phyloP scores from a whole-genome alignment of 2,113 vertebrate genomes.

The Myxocyprinus asiaticus region DNA sequence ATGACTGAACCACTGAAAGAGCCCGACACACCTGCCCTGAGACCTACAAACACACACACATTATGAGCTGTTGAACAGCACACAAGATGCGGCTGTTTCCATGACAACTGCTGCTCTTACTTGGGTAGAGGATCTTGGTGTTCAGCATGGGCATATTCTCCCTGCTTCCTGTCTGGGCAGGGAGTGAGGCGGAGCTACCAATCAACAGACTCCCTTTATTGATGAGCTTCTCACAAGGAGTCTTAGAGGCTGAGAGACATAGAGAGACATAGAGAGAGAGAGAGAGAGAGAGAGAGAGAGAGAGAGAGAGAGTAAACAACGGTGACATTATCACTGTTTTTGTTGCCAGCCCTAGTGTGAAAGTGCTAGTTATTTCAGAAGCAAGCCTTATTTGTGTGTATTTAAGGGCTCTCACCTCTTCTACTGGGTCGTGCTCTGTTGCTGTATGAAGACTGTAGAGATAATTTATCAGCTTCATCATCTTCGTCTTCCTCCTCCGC shows the following conservation, averaged over 20 bases:
- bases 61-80: conserved; percentile 6
- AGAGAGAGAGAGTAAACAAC: background rate
- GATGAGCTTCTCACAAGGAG: conserved; percentile 89
- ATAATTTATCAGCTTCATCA: conserved; percentile 73
- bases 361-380: too few species aligned
- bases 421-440: conserved; percentile 69
- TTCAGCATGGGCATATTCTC: conserved; percentile 88
- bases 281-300: background rate
- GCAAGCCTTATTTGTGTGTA: too few species aligned
- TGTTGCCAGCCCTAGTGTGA: too few species aligned
- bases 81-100: too few species aligned
- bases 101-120: conserved; percentile 69
- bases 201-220: conserved; percentile 81
- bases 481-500: conserved; percentile 71
- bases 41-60: conserved; percentile 67
- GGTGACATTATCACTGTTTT: too few species aligned
- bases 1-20: conserved; percentile 90
- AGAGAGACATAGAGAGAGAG: background rate
- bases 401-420: conserved; percentile 74
- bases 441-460: conserved; percentile 73
- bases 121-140: conserved; percentile 88
- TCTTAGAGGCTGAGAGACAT: conserved; percentile 75
- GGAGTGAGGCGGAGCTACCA: conserved; percentile 88
- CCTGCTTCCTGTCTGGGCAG: conserved; percentile 82
- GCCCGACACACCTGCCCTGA: conserved; percentile 83